Base-by-base conservation (phyloP, 2,888 invertebrate genomes). In the Latheticus oryzae region DNA sequence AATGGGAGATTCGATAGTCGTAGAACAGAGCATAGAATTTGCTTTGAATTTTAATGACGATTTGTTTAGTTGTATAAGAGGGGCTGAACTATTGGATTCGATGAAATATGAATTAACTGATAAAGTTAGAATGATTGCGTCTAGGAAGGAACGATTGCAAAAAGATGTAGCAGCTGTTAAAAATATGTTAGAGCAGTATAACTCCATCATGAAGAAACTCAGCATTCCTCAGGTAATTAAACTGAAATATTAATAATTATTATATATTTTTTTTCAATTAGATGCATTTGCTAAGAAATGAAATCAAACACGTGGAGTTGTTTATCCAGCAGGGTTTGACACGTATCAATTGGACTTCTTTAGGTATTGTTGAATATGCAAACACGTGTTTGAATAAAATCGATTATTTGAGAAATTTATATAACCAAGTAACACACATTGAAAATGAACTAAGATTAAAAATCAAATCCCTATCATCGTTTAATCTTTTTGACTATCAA, bases 291-390 rank as follows among this genome's bases (percentile, higher is more conserved):
- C 78, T 92, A 73, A 87, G 87, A 64, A 83, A 82, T 7, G 86
- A 86, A 63, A 80, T 93, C 0, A 80, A 85, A 64, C 85, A 89
- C 58, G 86, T 89, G 60, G 93, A 93, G 74, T 82, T 87, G 23
- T 83, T 86, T 42, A 87, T 93, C 38, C 85, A 91, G 68, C 92
- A 93, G 1, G 95, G 95, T 0, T 80, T 92, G 0, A 88, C 87
- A 1, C 84, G 94, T 16, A 86, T 93, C 51, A 91, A 90, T 32
- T 96, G 96, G 95, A 89, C 88, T 60, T 91, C 93, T 0, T 81
- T 95, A 7, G 89, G 90, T 15, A 91, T 95, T 30, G 80, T 81
- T 8, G 90, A 91, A 58, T 96, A 90, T 74, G 83, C 87, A 1
- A 73, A 78, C 0, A 80, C 80, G 37, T 87, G 89, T 64, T 78